phyloP scores from a whole-genome alignment of 2,888 invertebrate genomes.

The Spilarctia lutea region DNA sequence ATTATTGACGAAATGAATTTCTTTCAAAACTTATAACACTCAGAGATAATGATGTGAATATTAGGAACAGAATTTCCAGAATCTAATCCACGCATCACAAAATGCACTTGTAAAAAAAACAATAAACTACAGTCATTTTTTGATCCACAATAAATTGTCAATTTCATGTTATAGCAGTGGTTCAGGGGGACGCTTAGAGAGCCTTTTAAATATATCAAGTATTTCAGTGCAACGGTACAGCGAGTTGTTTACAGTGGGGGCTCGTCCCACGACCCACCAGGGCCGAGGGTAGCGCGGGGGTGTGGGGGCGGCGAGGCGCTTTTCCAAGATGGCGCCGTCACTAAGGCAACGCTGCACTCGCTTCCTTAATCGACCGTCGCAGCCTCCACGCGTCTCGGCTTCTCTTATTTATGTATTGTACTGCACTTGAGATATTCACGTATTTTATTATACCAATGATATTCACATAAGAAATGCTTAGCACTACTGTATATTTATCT shows the following conservation, averaged over 20 bases:
- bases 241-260: conserved; percentile 82
- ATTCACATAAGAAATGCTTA: background rate
- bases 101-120: conserved; percentile 34
- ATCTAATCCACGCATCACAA: conserved; percentile 19
- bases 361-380: conserved; percentile 86
- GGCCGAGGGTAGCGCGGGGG: conserved; percentile 40
- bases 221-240: conserved; percentile 85
- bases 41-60: no score
- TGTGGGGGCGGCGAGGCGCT: conserved; percentile 55
- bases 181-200: conserved; percentile 67
- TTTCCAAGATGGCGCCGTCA: conserved; percentile 83
- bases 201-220: conserved; percentile 85
- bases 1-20: no score
- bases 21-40: no score
- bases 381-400: conserved; percentile 69
- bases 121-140: conserved; percentile 60
- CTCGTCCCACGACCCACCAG: conserved; percentile 45
- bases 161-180: conserved; percentile 70
- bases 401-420: conserved; percentile 82
- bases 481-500: background rate
- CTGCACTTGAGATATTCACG: conserved; percentile 74
- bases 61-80: no score
- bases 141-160: conserved; percentile 73
- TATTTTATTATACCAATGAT: conserved; percentile 63
- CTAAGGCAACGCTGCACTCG: conserved; percentile 85